Evolutionary conservation across 2,113 vertebrate genomes (phyloP).

Genomic region (Marmota flaviventris): DNA sequence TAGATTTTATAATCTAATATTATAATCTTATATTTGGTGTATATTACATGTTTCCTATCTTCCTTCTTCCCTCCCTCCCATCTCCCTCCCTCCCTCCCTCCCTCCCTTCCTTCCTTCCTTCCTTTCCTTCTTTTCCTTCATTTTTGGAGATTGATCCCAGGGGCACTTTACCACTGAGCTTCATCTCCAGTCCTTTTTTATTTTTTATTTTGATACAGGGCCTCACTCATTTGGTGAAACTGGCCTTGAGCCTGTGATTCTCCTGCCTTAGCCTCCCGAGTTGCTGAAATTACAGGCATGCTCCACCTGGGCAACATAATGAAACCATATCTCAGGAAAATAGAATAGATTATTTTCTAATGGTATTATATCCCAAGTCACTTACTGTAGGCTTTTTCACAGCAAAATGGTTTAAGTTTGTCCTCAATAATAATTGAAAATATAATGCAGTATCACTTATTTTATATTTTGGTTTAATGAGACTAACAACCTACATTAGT

Average conservation of each 20-base stretch:
- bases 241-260: too few relatives aligned
- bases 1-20: background rate
- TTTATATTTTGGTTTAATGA: constrained; percentile 41
- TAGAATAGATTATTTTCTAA: background rate
- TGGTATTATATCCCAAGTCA: background rate
- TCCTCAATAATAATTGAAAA: constrained; percentile 6
- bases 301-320: background rate
- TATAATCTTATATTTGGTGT: background rate
- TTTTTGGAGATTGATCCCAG: too few relatives aligned
- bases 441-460: background rate
- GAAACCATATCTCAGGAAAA: background rate
- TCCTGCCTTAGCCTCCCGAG: too few relatives aligned
- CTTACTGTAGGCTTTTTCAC: background rate
- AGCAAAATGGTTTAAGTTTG: constrained; percentile 23
- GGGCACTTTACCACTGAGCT: too few relatives aligned
- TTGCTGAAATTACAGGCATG: too few relatives aligned
- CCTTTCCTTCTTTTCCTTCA: too few relatives aligned
- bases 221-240: too few relatives aligned
- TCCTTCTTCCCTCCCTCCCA: too few relatives aligned
- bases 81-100: too few relatives aligned
- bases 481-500: background rate
- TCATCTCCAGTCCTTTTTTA: too few relatives aligned
- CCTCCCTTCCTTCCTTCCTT: too few relatives aligned
- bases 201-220: too few relatives aligned
- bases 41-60: background rate